Evolutionary conservation across 2,888 invertebrate genomes (phyloP).

Genomic region (Metopia argyrocephala): DNA sequence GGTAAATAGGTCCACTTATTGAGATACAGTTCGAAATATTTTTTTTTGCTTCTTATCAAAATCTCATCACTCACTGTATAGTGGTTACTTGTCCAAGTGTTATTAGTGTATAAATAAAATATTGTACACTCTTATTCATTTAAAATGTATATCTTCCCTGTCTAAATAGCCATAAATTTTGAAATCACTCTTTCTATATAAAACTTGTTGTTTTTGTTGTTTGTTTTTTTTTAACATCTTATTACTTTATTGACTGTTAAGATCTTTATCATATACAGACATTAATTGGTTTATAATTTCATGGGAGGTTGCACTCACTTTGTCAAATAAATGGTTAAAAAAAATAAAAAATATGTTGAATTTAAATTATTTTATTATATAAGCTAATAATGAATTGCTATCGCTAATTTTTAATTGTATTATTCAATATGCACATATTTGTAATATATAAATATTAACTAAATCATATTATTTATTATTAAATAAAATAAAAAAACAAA

Average conservation of each 20-base stretch:
- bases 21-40: too few relatives aligned
- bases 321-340: slow-evolving; percentile 12
- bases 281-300: slow-evolving; percentile 19
- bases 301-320: slow-evolving; percentile 29
- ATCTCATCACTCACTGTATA: too few relatives aligned
- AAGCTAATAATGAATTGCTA: slow-evolving; percentile 19
- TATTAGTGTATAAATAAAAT: too few relatives aligned
- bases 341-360: not conserved
- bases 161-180: not conserved
- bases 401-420: slow-evolving; percentile 24
- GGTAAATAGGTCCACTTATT: too few relatives aligned
- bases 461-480: not conserved
- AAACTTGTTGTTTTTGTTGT: not conserved
- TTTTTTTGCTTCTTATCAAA: too few relatives aligned
- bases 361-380: slow-evolving; percentile 5
- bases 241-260: not conserved
- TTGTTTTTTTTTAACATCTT: not conserved
- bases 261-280: slow-evolving; percentile 3
- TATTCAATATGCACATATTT: not conserved
- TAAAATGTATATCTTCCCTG: not conserved
- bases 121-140: too few relatives aligned
- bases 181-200: not conserved
- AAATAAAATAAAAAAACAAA: not conserved
- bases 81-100: too few relatives aligned
- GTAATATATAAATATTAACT: not conserved